These are phyloP conservation scores for Rhamphomyia laevipes DNA, from an alignment of 2,888 invertebrate species.

Conservation along the genomic window DNA sequence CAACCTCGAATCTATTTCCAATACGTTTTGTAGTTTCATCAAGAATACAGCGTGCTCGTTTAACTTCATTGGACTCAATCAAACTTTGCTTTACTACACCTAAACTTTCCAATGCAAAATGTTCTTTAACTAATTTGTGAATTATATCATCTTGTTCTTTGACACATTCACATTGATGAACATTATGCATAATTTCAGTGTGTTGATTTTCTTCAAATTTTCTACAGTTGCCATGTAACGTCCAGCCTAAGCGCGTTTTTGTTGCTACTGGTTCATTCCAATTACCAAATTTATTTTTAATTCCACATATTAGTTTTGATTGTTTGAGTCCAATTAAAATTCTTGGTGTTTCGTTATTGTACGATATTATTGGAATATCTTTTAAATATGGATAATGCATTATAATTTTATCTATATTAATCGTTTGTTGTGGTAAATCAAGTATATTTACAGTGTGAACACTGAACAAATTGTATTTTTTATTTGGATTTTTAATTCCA, in stretches of 20 bases:
- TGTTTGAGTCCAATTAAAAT: conserved; percentile 9
- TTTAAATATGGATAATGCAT: conserved; percentile 3
- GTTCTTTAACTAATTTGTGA: conserved; percentile 7
- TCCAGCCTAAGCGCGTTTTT: conserved; percentile 10
- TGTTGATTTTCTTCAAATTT: too few relatives aligned
- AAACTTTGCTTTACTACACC: conserved; percentile 1
- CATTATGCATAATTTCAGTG: background rate
- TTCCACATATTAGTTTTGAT: background rate
- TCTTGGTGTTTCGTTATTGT: conserved; percentile 6
- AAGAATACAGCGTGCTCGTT: conserved; percentile 8
- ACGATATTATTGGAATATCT: conserved; percentile 9
- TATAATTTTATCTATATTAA: background rate
- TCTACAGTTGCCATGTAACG: background rate
- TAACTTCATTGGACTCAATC: conserved; percentile 8
- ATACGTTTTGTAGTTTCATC: conserved; percentile 10
- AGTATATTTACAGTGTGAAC: background rate
- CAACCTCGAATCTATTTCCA: conserved; percentile 12
- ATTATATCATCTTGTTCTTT: conserved; percentile 4
- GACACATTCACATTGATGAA: conserved; percentile 3
- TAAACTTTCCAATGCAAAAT: conserved; percentile 2
- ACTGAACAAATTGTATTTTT: background rate
- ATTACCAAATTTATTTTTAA: conserved; percentile 4
- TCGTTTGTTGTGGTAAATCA: background rate
- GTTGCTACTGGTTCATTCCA: conserved; percentile 1
- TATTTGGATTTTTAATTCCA: background rate